Evolutionary conservation across 2,797 vertebrate genomes (phyloP), one percentile per base, ranked within the genome.

Genomic region (Oryzias sinensis): DNA sequence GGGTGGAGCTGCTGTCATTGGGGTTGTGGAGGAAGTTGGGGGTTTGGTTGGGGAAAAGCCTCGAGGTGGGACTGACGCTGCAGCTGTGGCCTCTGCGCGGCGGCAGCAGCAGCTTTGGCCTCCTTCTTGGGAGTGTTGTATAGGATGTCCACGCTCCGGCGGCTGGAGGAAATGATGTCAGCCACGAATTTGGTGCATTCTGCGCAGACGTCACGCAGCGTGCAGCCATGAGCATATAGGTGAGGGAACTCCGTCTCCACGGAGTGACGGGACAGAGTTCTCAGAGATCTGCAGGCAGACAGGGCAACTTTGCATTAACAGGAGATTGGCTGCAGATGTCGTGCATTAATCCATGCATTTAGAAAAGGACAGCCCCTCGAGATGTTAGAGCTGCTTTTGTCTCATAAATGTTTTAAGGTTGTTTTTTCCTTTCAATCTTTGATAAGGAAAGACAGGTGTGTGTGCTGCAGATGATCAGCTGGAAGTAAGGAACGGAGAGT

Each of bases 221-320:
- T 81, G 6, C 94, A 95, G 85, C 96, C 97, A 0, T 96, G 93
- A 1, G 94, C 86, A 1, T 98, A 98, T 58, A 98, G 94, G 77
- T 97, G 95, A 0, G 96, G 96, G 72, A 99, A 98, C 74, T 95
- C 95, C 70, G 94, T 92, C 74, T 99, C 96, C 62, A 98, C 95
- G 0, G 92, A 92, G 65, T 78, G 92, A 63, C 93, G 93, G 53
- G 88, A 92, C 0, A 93, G 79, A 44, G 90, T 92, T 17, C 92
- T 90, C 68, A 96, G 79, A 0, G 95, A 93, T 77, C 96, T 97
- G 86, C 15, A 45, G 72, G 0, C 0, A 2, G 8, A 56, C 13
- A 43, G 4, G 56, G 0, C 17, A 5, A 1, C 37, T 59, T 57
- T 9, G 13, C 14, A 6, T 14, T 15, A 16, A 16, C 11, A 40